phyloP scores from a whole-genome alignment of 2,888 invertebrate species.

The Dicycla oo region DNA sequence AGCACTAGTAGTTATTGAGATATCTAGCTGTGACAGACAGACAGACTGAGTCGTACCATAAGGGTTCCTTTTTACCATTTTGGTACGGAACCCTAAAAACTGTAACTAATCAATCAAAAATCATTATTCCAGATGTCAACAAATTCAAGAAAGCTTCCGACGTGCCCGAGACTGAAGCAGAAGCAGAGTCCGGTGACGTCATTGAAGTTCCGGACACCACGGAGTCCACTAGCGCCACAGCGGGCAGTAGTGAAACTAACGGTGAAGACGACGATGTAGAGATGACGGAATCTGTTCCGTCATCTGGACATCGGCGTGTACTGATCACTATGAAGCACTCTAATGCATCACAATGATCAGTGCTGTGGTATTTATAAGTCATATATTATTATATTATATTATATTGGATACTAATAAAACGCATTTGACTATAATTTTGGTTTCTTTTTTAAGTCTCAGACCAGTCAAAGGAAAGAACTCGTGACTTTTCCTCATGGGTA shows the following conservation, averaged over 20 bases:
- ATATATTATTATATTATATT: constrained; percentile 47
- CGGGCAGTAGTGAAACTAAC: constrained; percentile 29
- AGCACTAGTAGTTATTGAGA: too few relatives aligned
- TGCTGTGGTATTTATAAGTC: constrained; percentile 41
- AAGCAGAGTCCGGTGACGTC: constrained; percentile 43
- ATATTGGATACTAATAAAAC: constrained; percentile 49
- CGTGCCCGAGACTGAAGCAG: constrained; percentile 60
- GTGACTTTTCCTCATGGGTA: too few relatives aligned
- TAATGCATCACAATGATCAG: constrained; percentile 37
- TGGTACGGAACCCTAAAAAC: too few relatives aligned
- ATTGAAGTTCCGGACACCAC: constrained; percentile 57
- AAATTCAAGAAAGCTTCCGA: constrained; percentile 93
- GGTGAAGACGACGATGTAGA: constrained; percentile 30
- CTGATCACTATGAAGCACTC: too few relatives aligned
- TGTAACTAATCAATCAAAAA: neutral
- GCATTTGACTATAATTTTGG: constrained; percentile 32
- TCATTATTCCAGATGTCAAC: constrained; percentile 89
- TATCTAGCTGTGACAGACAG: too few relatives aligned
- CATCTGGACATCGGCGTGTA: too few relatives aligned
- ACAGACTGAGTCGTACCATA: too few relatives aligned
- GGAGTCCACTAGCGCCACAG: constrained; percentile 34
- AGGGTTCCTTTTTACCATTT: too few relatives aligned
- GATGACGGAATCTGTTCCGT: constrained; percentile 34
- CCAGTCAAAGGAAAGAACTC: too few relatives aligned
- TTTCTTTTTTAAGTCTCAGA: neutral